Base-by-base conservation (phyloP, 1,140 invertebrate species). In the Drosophila bocqueti region DNA sequence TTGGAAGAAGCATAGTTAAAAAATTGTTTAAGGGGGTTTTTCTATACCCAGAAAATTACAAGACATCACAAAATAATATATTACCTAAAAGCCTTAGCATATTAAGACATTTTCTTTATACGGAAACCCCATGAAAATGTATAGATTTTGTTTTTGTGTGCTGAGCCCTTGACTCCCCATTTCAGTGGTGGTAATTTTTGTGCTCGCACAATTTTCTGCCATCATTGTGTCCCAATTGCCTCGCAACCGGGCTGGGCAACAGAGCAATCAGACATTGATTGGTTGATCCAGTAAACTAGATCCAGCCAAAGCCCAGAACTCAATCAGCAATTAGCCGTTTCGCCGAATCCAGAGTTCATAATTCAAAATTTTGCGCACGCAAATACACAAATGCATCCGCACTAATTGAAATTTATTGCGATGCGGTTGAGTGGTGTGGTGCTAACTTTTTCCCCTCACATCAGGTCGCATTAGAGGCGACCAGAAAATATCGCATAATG, bases 281-380 rank as follows among this genome's bases (percentile, higher is more conserved):
- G 57, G 71, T 61, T 38, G 68, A 73, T 73, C 55, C 55, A 73
- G 38, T n/a, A 45, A 61, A 16, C 45, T 24, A 11, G 38, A 61
- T 16, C 31, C 21, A 15, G 38, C 45, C 38, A 36, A 43, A 38
- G 67, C 38, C 52, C 69, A 49, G 42, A 84, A 73, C 64, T 84
- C 81, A 72, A 68, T 81, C 62, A 79, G 63, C 67, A 84, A 84
- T 84, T 84, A 84, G 77, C 72, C 79, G 29, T 45, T 31, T 61
- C 45, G 68, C 62, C 64, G 52, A 80, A 64, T 72, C 46, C 76
- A 26, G 65, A 80, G 73, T 84, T 84, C 81, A 84, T 81, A 84
- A 77, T 84, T 84, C 81, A 84, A 69, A 83, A 79, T 83, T 83
- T 83, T 66, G 72, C 61, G 34, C 64, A 57, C 73, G 47, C 58